Base-by-base conservation (phyloP, 2,113 vertebrate genomes). In the Oostethus manadensis region DNA sequence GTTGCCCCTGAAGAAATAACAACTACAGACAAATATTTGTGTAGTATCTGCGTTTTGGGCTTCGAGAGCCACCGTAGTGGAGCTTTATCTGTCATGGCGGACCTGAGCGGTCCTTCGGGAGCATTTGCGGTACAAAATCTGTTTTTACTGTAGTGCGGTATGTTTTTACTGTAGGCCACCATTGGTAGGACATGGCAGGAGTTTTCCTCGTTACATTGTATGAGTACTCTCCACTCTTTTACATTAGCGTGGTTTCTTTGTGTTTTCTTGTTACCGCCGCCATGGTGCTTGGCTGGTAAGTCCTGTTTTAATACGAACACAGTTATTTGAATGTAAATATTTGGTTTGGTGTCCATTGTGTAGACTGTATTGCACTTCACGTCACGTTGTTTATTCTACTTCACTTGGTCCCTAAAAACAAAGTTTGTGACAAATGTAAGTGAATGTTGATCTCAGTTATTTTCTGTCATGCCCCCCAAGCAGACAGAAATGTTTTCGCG, bases 251-350 rank as follows among this genome's bases (percentile, higher is more conserved):
- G 60, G 92, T 98, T 13, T 93, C 93, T 9, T 64, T 96, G 42
- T 97, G 94, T 73, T 98, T 98, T 77, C 53, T 97, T 40, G 87
- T 98, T 20, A 98, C 95, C 17, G 94, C 92, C 8, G 92, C 92
- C n/a, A 83, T 96, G 66, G 91, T 97, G n/a, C 78, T 97, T 51
- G 93, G 94, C 82, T 94, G 95, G 95, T 98, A 78, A 90, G 93
- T 88, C 16, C 11, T 5, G 20, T 9, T 60, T 70, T 50, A 29
- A 47, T 47, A 46, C 45, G 9, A 16, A 38, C 7, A 38, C 7
- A 38, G 4, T 38, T 38, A 9, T 11, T 3, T 26, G 2, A 26
- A 33, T 33, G 13, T 2, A n/a, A 46, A 46, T 14, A 46, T 16
- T 46, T 3, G 3, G 44, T 46, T 46, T 3, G 8, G 29, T 33